These are phyloP conservation scores for Festucalex cinctus DNA, from an alignment of 2,113 vertebrate genomes.

Conservation along the genomic window DNA sequence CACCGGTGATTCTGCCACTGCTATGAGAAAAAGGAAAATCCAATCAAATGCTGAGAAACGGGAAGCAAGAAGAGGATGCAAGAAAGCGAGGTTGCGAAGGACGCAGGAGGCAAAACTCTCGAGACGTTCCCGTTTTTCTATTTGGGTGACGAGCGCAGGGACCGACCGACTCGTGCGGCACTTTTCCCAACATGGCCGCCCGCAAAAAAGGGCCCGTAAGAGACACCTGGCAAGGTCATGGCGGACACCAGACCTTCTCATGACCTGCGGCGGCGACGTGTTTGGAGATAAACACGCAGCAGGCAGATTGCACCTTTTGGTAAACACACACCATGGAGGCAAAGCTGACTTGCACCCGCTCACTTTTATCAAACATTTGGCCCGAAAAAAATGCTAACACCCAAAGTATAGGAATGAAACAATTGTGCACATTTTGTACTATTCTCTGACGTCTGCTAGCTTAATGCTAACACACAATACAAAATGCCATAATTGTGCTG, in stretches of 20 bases:
- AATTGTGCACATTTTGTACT: background rate
- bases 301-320: constrained; percentile 34
- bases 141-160: constrained; percentile 57
- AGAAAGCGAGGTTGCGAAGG: constrained; percentile 11
- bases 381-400: background rate
- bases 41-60: constrained; percentile 4
- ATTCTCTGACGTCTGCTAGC: background rate
- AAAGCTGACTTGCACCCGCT: background rate
- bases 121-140: constrained; percentile 70
- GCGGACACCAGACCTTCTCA: constrained; percentile 50
- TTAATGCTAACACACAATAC: background rate
- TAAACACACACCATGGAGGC: constrained; percentile 44
- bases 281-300: constrained; percentile 60
- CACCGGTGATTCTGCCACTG: background rate
- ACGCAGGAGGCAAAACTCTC: constrained; percentile 51
- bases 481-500: too few relatives aligned
- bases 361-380: background rate
- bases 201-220: constrained; percentile 40
- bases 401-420: background rate
- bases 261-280: constrained; percentile 53
- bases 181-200: constrained; percentile 10
- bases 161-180: constrained; percentile 39
- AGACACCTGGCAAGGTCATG: constrained; percentile 68
- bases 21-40: background rate
- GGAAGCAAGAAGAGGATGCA: constrained; percentile 56